Evolutionary conservation across 2,113 vertebrate genomes (phyloP).

Genomic region (Epinephelus fuscoguttatus): DNA sequence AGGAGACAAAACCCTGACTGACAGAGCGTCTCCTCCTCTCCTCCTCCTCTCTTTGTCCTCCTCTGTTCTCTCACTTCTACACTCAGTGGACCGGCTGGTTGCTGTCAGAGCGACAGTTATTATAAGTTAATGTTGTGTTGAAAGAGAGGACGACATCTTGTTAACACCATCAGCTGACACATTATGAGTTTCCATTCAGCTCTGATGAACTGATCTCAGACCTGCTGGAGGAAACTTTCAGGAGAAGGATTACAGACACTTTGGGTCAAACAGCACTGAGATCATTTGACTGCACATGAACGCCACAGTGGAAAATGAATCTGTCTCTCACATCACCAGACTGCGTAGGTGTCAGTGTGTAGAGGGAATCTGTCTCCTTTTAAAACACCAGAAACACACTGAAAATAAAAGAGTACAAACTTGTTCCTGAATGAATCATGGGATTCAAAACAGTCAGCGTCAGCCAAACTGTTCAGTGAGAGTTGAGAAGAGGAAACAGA

Average conservation of each 20-base stretch:
- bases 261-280: background rate
- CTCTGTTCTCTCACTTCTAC: constrained; percentile 2
- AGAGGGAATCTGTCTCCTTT: background rate
- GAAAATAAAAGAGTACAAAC: too few species aligned
- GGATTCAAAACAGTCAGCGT: too few species aligned
- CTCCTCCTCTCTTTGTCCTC: constrained; percentile 20
- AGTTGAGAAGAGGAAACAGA: too few species aligned
- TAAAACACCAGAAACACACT: background rate
- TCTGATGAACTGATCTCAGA: background rate
- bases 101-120: background rate
- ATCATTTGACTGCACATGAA: background rate
- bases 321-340: background rate
- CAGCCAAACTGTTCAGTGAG: background rate
- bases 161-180: too few species aligned
- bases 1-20: constrained; percentile 27
- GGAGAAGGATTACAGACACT: background rate
- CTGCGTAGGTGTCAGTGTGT: background rate
- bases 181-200: too few species aligned
- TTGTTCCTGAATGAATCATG: too few species aligned
- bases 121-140: background rate
- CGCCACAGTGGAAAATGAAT: background rate
- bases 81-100: background rate
- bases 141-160: too few species aligned
- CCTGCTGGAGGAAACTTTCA: background rate
- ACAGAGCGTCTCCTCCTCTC: constrained; percentile 20